Conservation (phyloP, 2,797 vertebrate species). For the Melanotaenia nigrans region DNA sequence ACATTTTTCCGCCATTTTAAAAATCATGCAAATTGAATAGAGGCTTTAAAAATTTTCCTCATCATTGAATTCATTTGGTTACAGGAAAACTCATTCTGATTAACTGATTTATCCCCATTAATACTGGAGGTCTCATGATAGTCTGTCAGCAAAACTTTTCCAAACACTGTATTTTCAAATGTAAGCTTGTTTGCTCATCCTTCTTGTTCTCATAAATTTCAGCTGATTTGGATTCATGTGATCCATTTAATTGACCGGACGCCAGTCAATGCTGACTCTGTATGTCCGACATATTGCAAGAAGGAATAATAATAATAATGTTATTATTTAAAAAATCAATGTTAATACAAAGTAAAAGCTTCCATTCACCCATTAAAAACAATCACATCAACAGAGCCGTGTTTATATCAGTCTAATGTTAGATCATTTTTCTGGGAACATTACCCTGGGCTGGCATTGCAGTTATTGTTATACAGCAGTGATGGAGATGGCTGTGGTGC, state of each 20-base stretch:
- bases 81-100: conserved; percentile 2
- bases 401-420: neutral
- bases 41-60: neutral
- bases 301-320: too few species aligned
- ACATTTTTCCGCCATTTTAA: neutral
- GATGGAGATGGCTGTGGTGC: neutral
- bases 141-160: conserved; percentile 11
- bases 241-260: conserved; percentile 1
- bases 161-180: conserved; percentile 1
- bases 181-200: conserved; percentile 9
- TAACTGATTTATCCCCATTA: conserved; percentile 23
- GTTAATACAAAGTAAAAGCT: neutral
- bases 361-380: neutral
- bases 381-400: neutral
- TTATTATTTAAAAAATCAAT: neutral
- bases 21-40: neutral
- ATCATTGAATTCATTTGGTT: neutral
- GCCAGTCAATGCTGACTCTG: neutral
- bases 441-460: neutral
- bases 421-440: neutral
- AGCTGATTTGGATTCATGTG: conserved; percentile 21
- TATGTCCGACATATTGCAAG: neutral
- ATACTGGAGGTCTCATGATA: conserved; percentile 36
- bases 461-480: conserved; percentile 3
- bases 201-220: conserved; percentile 4